A percentile compares a stretch with the other conserved stretches of the same genome.
Evolutionary conservation across 2,888 invertebrate genomes (phyloP).

Genomic region (Heliothis peltigera): DNA sequence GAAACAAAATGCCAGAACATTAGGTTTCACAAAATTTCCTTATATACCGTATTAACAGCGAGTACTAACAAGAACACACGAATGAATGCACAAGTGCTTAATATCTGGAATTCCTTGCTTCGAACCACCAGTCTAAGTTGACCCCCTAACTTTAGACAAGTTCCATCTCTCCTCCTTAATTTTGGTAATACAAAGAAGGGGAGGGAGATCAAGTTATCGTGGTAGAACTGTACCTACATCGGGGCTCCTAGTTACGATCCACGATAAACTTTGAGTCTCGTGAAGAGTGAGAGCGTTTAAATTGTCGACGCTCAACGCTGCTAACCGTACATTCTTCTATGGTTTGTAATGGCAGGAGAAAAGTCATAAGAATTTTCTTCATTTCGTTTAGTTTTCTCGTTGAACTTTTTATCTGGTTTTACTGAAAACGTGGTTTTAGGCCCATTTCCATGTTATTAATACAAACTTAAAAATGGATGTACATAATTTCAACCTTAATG

Average conservation of each 20-base stretch:
- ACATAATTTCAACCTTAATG: too few relatives aligned
- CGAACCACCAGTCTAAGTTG: conserved; percentile 70
- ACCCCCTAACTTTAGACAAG: conserved; percentile 57
- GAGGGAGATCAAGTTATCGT: conserved; percentile 67
- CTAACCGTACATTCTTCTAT: conserved; percentile 84
- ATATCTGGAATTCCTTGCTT: conserved; percentile 84
- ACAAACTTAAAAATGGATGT: too few relatives aligned
- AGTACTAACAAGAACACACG: conserved; percentile 83
- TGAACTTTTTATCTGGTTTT: conserved; percentile 13
- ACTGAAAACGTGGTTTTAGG: conserved; percentile 15
- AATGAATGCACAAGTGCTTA: conserved; percentile 81
- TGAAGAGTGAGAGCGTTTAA: conserved; percentile 87
- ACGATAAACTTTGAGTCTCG: conserved; percentile 87
- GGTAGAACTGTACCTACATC: conserved; percentile 71
- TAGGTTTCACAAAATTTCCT: conserved; percentile 79
- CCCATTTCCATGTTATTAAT: not conserved
- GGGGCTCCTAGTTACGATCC: conserved; percentile 83
- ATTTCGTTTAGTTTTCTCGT: conserved; percentile 36
- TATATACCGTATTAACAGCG: conserved; percentile 73
- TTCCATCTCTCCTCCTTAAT: conserved; percentile 40
- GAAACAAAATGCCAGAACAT: conserved; percentile 62
- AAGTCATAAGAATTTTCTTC: conserved; percentile 48
- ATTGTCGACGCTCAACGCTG: conserved; percentile 84
- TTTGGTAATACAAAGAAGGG: conserved; percentile 53
- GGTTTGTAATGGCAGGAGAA: conserved; percentile 75